These are phyloP conservation scores for Coregonus clupeaformis DNA, from an alignment of 2,113 vertebrate genomes.

Conservation along the genomic window DNA sequence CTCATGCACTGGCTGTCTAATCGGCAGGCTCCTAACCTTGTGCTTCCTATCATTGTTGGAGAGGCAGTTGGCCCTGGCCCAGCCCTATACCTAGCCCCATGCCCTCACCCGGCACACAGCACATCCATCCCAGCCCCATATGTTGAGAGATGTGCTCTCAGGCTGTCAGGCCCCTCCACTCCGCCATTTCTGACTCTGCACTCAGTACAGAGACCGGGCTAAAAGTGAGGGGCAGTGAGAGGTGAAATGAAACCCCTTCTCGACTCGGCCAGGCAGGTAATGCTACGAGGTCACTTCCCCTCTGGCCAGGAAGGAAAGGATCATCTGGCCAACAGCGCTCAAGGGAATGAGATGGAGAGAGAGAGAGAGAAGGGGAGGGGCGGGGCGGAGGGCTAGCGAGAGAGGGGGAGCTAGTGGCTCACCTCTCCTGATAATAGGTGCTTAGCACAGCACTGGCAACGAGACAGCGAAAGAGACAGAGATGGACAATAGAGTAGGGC, in stretches of 20 bases:
- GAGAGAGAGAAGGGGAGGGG: too few relatives aligned
- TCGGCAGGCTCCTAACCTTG: conserved; percentile 57
- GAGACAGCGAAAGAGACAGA: conserved; percentile 12
- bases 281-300: not conserved
- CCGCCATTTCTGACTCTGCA: not conserved
- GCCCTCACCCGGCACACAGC: too few relatives aligned
- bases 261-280: not conserved
- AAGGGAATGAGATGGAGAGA: conserved; percentile 22
- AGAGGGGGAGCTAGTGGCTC: not conserved
- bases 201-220: not conserved
- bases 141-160: not conserved
- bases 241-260: too few relatives aligned
- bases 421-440: not conserved
- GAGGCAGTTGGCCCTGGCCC: conserved; percentile 37
- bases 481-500: not conserved
- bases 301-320: conserved; percentile 4
- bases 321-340: not conserved
- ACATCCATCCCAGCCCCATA: not conserved
- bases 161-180: not conserved
- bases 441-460: not conserved
- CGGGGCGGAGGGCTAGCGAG: not conserved
- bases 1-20: conserved; percentile 61
- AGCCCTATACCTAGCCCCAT: not conserved
- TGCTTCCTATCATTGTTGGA: conserved; percentile 57
- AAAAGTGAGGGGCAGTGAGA: not conserved